Evolutionary conservation across 2,888 invertebrate genomes (phyloP), one percentile per base, ranked within the genome.

Genomic region (Argyra leucocephala): DNA sequence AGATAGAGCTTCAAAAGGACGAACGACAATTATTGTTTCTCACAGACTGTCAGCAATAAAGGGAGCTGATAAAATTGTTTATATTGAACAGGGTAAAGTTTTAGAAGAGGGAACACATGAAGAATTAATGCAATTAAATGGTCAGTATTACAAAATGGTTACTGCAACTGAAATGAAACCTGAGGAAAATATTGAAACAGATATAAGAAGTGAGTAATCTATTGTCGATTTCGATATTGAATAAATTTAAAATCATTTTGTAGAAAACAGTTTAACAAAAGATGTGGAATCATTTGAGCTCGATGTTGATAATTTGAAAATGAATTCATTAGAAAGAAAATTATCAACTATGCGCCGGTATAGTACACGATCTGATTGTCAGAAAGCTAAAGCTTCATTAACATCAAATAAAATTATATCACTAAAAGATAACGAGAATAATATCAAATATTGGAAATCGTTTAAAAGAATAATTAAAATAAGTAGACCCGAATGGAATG

Each of bases 11-110:
- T 84, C 88, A 18, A 82, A 85, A 70, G 89, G 88, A 3, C 81
- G 90, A 63, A 90, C 90, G 67, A 90, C 90, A 66, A 81, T 90
- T 65, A 86, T 90, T 73, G 89, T 90, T 66, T 88, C 89, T 69
- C 90, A 90, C 81, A 80, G 88, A 12, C 70, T 90, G 60, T 85
- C 88, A 1, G 89, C 89, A 6, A 88, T 90, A 21, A 82, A 86
- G 3, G 85, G 87, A 69, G 89, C 88, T 1, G 85, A 87, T 72
- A 83, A 85, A 66, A 89, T 90, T 66, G 82, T 88, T 58, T 86
- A 86, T 71, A 83, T 90, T 64, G 85, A 88, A 71, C 85, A 88
- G 66, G 91, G 91, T 3, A 81, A 83, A 70, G 86, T 90, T 0
- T 77, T 84, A 0, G 91, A 91, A 74, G 83, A 86, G 72, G 91